Evolutionary conservation across 2,888 invertebrate genomes (phyloP).

Genomic region (Kuschelorhynchus macadamiae): DNA sequence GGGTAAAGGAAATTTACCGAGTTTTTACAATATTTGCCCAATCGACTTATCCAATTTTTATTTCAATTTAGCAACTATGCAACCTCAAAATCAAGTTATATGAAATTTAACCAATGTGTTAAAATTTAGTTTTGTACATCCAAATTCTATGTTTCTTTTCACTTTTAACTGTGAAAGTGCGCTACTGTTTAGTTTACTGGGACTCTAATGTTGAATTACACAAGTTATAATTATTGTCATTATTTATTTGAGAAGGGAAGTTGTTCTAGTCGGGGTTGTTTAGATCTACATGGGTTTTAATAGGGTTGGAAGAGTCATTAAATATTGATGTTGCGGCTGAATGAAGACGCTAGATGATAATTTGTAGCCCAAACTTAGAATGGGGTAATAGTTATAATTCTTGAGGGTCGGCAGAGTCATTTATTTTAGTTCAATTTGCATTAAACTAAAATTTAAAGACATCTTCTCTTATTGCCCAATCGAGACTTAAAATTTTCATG

Average conservation of each 20-base stretch:
- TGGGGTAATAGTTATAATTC: slow-evolving; percentile 19
- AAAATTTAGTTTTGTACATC: no score
- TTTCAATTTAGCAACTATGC: no score
- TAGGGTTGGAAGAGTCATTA: slow-evolving; percentile 40
- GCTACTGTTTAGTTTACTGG: slow-evolving; percentile 5
- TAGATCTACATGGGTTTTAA: slow-evolving; percentile 41
- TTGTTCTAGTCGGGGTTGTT: slow-evolving; percentile 39
- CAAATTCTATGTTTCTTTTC: no score
- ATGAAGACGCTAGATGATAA: slow-evolving; percentile 40
- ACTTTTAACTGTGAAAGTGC: background rate
- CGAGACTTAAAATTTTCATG: no score
- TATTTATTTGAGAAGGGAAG: slow-evolving; percentile 42
- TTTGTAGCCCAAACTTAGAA: slow-evolving; percentile 32
- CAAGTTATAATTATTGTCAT: slow-evolving; percentile 47
- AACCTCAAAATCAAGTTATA: no score
- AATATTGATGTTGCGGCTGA: slow-evolving; percentile 45
- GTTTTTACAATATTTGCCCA: no score
- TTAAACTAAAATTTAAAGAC: no score
- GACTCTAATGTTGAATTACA: slow-evolving; percentile 30
- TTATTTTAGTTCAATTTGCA: no score
- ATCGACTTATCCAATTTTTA: no score
- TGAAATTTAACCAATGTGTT: no score
- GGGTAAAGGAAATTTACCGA: no score
- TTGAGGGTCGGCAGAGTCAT: background rate
- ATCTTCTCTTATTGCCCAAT: no score